Percentiles rank a stretch among this genome's conserved stretches.
phyloP scores from a whole-genome alignment of 2,797 vertebrate species.

The Sebastes matsubarae region DNA sequence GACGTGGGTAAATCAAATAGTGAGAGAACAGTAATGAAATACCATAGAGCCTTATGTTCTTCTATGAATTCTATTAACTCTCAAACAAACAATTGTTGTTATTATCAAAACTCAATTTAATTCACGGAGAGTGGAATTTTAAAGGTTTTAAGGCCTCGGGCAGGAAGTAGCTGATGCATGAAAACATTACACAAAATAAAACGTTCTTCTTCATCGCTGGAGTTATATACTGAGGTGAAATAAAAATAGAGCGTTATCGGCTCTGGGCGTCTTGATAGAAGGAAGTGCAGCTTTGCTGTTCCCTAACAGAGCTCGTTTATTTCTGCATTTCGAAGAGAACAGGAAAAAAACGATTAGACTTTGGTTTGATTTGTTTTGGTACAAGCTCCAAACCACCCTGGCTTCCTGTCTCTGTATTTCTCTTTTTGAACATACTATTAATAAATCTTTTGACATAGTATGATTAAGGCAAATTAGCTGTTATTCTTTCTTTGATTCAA shows the following conservation, averaged over 20 bases:
- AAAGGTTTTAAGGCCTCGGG: constrained; percentile 34
- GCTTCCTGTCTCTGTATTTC: constrained; percentile 23
- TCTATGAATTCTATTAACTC: constrained; percentile 71
- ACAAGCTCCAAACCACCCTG: constrained; percentile 1
- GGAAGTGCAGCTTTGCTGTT: constrained; percentile 35
- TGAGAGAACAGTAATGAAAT: constrained; percentile 65
- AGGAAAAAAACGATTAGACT: constrained; percentile 25
- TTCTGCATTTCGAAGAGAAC: constrained; percentile 30
- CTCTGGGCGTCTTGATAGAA: constrained; percentile 23
- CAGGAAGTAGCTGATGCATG: constrained; percentile 28
- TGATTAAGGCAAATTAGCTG: constrained; percentile 58
- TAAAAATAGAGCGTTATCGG: constrained; percentile 25
- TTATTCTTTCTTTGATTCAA: constrained; percentile 62
- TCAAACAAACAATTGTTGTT: constrained; percentile 71
- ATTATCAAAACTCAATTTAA: constrained; percentile 74
- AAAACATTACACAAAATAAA: constrained; percentile 50
- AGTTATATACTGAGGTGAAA: constrained; percentile 29
- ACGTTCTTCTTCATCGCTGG: constrained; percentile 25
- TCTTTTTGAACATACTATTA: constrained; percentile 52
- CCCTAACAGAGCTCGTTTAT: constrained; percentile 17
- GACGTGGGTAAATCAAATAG: constrained; percentile 55
- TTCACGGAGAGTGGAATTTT: constrained; percentile 46
- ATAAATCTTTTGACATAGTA: constrained; percentile 34
- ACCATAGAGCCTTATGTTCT: constrained; percentile 40
- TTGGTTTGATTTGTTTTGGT: constrained; percentile 51